phyloP scores from a whole-genome alignment of 37 sponge, comb jelly and placozoan genomes.

The Aplysina aerophoba region DNA sequence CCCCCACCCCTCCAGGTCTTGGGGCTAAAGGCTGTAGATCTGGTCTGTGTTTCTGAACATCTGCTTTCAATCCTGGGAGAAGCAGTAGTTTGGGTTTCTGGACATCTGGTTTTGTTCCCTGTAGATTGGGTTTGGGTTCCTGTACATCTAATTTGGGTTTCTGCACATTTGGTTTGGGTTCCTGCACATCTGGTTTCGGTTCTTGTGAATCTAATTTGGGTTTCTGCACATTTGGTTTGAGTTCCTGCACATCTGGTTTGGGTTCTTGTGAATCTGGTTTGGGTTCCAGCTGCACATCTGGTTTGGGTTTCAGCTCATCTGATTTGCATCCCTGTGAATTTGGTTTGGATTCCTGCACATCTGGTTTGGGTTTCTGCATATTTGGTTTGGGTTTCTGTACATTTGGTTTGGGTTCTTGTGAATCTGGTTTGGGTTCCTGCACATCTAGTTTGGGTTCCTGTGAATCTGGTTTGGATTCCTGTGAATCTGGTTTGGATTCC shows the following conservation, averaged over 20 bases:
- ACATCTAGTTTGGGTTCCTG: not conserved
- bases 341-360: not conserved
- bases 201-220: not conserved
- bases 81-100: not conserved
- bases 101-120: not conserved
- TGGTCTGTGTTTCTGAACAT: not conserved
- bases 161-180: not conserved
- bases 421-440: conserved; percentile 1
- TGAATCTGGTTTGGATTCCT: not conserved
- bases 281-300: not conserved
- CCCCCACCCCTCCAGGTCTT: too few species aligned
- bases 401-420: not conserved
- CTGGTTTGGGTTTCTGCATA: not conserved
- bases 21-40: not conserved
- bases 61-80: not conserved
- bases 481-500: not conserved
- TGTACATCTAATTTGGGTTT: not conserved
- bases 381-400: not conserved
- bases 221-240: conserved; percentile 1
- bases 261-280: not conserved
- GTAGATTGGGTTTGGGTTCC: not conserved
- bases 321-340: not conserved
- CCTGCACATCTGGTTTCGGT: not conserved
- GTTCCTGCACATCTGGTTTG: not conserved
- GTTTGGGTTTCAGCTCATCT: not conserved